Evolutionary conservation across 2,113 vertebrate genomes (phyloP).

Genomic region (Serinus canaria): DNA sequence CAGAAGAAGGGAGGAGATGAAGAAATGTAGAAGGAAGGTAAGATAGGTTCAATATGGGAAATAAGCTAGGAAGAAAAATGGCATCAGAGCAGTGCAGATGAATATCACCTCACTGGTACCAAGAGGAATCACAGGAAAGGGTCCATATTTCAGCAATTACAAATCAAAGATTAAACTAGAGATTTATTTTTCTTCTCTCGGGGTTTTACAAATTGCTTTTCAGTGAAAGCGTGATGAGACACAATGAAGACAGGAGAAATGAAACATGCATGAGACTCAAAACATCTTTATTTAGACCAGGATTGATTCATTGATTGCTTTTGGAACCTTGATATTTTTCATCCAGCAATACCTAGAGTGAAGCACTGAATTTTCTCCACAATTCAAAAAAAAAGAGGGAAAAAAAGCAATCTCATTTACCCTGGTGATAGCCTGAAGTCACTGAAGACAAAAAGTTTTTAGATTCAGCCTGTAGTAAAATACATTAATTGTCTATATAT

Average conservation of each 20-base stretch:
- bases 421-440: background rate
- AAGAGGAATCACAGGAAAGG: background rate
- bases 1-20: background rate
- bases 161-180: background rate
- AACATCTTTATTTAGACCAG: background rate
- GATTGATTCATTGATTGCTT: background rate
- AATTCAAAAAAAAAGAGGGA: background rate
- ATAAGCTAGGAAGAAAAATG: background rate
- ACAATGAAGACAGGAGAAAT: background rate
- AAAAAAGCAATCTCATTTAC: background rate
- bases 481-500: background rate
- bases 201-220: background rate
- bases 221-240: background rate
- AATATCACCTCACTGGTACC: background rate
- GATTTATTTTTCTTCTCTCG: background rate
- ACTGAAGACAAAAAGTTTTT: background rate
- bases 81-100: background rate
- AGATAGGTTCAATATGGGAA: background rate
- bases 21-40: background rate
- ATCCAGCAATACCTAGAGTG: background rate
- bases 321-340: background rate
- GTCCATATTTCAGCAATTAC: background rate
- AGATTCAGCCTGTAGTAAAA: background rate
- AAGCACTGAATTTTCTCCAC: background rate
- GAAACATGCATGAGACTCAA: background rate